phyloP scores from a whole-genome alignment of 1,140 invertebrate genomes.

The Trachymyrmex septentrionalis region DNA sequence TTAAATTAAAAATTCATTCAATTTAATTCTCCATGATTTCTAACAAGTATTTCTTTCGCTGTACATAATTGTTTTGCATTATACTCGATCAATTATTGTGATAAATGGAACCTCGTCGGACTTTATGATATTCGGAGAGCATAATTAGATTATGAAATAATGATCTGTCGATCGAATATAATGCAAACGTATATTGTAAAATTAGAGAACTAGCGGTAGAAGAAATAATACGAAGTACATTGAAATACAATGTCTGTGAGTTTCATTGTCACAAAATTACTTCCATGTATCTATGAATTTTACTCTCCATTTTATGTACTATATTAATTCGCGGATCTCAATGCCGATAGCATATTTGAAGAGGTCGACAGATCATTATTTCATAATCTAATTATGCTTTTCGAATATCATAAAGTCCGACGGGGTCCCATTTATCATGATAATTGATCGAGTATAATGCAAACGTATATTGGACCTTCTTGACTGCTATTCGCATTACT shows the following conservation, averaged over 20 bases:
- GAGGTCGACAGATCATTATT: slow-evolving; percentile 68
- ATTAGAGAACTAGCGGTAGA: neutral
- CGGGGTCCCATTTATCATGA: slow-evolving; percentile 69
- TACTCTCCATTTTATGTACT: neutral
- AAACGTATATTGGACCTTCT: slow-evolving; percentile 53
- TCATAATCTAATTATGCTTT: slow-evolving; percentile 63
- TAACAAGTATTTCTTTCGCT: neutral
- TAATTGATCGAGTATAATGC: slow-evolving; percentile 59
- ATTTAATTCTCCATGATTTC: neutral
- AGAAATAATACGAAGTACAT: neutral
- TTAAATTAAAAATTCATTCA: slow-evolving; percentile 18
- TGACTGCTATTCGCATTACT: slow-evolving; percentile 47
- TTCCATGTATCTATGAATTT: neutral
- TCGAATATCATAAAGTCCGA: slow-evolving; percentile 45
- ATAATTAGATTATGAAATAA: slow-evolving; percentile 69
- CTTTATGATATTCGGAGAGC: slow-evolving; percentile 35
- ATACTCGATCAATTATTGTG: slow-evolving; percentile 64
- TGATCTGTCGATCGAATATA: slow-evolving; percentile 50
- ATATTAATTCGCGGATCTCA: neutral
- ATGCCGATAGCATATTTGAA: neutral
- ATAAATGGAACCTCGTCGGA: slow-evolving; percentile 66
- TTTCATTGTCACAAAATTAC: neutral
- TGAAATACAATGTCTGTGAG: neutral
- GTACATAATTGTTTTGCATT: neutral
- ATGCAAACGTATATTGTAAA: neutral